A percentile compares a stretch with the other conserved stretches of the same genome.
Evolutionary conservation across 2,888 invertebrate species (phyloP).

Genomic region (Troides helena): DNA sequence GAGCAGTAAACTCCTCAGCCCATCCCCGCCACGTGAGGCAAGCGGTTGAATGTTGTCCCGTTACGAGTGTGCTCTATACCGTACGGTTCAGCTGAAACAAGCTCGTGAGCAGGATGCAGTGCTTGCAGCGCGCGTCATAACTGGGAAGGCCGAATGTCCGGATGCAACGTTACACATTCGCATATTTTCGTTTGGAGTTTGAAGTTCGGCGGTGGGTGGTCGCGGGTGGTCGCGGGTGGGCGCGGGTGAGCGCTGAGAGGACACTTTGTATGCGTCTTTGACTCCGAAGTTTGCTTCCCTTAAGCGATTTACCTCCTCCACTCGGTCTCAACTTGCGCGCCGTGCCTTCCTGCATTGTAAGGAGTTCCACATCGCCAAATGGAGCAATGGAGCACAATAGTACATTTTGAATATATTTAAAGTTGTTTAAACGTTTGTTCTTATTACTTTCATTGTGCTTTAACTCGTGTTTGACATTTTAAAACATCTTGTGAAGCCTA

Average conservation of each 20-base stretch:
- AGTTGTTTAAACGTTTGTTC: conserved; percentile 4
- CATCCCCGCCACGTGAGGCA: too few species aligned
- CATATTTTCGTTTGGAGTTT: background rate
- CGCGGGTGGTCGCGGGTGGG: background rate
- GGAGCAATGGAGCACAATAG: conserved; percentile 8
- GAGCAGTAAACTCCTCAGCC: too few species aligned
- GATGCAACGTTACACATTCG: background rate
- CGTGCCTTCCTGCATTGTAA: conserved; percentile 10
- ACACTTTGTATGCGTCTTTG: conserved; percentile 28
- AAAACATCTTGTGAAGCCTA: too few species aligned
- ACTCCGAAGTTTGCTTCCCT: conserved; percentile 13
- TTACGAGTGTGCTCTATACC: too few species aligned
- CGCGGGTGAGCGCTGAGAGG: conserved; percentile 1
- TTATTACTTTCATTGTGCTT: background rate
- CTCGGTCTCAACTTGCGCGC: conserved; percentile 17
- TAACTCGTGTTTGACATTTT: too few species aligned
- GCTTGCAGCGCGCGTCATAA: too few species aligned
- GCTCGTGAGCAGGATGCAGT: too few species aligned
- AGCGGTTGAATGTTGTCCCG: too few species aligned
- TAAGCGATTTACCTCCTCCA: conserved; percentile 24
- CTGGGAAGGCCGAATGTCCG: too few species aligned
- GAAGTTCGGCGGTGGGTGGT: conserved; percentile 12
- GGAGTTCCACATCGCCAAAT: conserved; percentile 5
- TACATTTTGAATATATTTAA: conserved; percentile 4
- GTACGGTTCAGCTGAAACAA: too few species aligned